Evolutionary conservation across 2,797 vertebrate species (phyloP).

Genomic region (Tragelaphus oryx): DNA sequence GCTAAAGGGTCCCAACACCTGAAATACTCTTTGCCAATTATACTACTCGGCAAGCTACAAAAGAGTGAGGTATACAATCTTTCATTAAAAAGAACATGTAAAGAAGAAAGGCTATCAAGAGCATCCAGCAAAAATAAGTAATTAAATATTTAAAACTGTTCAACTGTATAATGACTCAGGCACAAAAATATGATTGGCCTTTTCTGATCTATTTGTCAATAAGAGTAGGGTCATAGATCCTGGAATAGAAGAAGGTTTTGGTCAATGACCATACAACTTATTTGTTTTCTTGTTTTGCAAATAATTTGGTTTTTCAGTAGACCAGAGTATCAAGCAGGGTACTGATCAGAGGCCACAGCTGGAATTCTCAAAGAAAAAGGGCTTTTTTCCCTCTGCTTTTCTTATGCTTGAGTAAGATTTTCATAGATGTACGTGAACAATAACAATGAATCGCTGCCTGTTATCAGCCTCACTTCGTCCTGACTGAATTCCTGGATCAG

Average conservation of each 20-base stretch:
- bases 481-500: background rate
- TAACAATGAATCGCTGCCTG: background rate
- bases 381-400: background rate
- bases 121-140: background rate
- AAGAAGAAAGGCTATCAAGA: background rate
- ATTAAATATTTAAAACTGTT: background rate
- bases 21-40: background rate
- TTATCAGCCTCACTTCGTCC: background rate
- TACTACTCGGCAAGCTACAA: background rate
- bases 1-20: background rate
- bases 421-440: background rate
- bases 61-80: background rate
- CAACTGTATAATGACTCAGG: background rate
- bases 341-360: background rate
- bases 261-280: background rate
- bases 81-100: background rate
- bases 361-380: background rate
- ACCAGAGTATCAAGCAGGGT: background rate
- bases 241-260: background rate
- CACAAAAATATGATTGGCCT: background rate
- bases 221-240: background rate
- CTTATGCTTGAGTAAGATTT: background rate
- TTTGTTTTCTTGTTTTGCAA: background rate
- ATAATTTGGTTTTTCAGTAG: background rate
- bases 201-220: background rate